A percentile compares a stretch with the other conserved stretches of the same genome.
These are phyloP conservation scores for Peromyscus maniculatus DNA, from an alignment of 2,113 vertebrate species.

Conservation along the genomic window DNA sequence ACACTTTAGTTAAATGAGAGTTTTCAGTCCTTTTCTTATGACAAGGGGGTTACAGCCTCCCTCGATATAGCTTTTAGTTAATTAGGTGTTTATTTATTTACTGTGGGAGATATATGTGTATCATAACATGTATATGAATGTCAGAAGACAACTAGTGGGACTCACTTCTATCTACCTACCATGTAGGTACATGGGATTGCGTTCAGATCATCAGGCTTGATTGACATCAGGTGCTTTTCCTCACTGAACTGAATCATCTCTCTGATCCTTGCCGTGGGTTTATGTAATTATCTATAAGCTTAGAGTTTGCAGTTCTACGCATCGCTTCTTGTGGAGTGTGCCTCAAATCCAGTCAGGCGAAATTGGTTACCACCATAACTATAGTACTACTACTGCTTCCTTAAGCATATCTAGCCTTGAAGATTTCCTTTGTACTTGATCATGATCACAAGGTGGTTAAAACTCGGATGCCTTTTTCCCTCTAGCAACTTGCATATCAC, in stretches of 20 bases:
- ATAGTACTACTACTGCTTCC: neutral
- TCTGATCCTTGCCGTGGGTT: neutral
- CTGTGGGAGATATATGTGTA: neutral
- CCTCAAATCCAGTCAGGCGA: neutral
- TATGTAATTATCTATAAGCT: neutral
- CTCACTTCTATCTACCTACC: neutral
- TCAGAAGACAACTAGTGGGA: neutral
- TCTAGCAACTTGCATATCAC: neutral
- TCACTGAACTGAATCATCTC: neutral
- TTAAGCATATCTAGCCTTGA: neutral
- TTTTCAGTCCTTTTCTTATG: neutral
- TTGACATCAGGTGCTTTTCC: neutral
- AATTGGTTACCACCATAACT: neutral
- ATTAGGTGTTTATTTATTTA: neutral
- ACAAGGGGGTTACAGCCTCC: neutral
- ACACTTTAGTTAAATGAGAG: neutral
- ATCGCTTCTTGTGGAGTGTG: neutral
- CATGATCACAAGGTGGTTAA: neutral
- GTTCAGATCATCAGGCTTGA: neutral
- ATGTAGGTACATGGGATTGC: neutral
- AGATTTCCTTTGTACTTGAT: neutral
- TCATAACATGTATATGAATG: neutral
- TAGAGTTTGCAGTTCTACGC: neutral
- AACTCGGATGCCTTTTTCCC: neutral
- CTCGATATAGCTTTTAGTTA: neutral